These are phyloP conservation scores for Galemys pyrenaicus DNA, from an alignment of 2,113 vertebrate genomes.

Conservation along the genomic window DNA sequence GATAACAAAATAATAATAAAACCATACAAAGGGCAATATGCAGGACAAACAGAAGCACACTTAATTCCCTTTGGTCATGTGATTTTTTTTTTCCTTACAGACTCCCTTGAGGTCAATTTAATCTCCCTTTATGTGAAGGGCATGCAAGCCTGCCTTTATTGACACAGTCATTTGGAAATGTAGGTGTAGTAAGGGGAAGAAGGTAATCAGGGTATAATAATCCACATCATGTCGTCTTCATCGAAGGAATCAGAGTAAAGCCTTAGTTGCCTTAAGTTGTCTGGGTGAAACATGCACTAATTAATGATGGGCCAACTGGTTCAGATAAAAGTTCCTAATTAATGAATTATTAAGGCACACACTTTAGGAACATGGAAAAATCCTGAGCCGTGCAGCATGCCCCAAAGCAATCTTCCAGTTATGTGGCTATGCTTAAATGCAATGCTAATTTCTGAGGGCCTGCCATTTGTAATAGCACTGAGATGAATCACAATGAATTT, in stretches of 20 bases:
- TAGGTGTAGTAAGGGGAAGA: not conserved
- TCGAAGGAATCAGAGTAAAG: not conserved
- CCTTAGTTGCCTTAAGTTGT: slow-evolving; percentile 9
- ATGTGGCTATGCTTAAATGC: slow-evolving; percentile 42
- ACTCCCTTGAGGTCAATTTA: slow-evolving; percentile 18
- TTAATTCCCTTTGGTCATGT: not conserved
- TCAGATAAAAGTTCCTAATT: slow-evolving; percentile 59
- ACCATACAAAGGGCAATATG: not conserved
- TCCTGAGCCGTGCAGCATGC: not conserved
- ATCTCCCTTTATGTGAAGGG: not conserved
- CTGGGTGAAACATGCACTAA: not conserved
- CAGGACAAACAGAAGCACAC: slow-evolving; percentile 3
- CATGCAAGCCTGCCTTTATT: not conserved
- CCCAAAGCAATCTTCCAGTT: slow-evolving; percentile 59
- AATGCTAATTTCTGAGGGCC: slow-evolving; percentile 50
- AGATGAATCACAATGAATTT: slow-evolving; percentile 61
- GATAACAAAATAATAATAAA: not conserved
- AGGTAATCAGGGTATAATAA: not conserved
- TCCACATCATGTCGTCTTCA: not conserved
- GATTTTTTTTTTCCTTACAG: not conserved
- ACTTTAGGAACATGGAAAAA: slow-evolving; percentile 50
- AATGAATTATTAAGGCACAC: slow-evolving; percentile 58
- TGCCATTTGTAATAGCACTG: slow-evolving; percentile 44
- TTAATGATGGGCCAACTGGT: slow-evolving; percentile 44
- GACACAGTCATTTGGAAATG: not conserved